phyloP scores from a whole-genome alignment of 2,888 invertebrate genomes.

The Norana najaformis region DNA sequence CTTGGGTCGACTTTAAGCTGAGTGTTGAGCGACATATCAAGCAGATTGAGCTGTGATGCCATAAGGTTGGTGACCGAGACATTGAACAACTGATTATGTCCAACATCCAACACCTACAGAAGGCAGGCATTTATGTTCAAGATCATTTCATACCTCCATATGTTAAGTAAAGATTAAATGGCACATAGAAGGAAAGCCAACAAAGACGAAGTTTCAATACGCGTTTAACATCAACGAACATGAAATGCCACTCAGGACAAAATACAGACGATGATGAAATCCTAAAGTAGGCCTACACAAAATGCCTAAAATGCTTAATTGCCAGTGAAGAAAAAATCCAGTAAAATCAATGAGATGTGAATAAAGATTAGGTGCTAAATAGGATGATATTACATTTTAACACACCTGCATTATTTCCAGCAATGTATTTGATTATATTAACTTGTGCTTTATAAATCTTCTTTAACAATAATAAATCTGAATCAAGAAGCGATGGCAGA shows the following conservation, averaged over 20 bases:
- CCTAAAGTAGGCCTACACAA: no score
- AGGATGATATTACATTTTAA: background rate
- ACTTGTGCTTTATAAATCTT: no score
- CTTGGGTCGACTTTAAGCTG: conserved; percentile 56
- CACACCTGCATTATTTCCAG: no score
- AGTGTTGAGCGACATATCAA: conserved; percentile 64
- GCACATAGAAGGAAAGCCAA: no score
- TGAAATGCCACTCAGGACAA: background rate
- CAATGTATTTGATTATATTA: no score
- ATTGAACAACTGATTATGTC: conserved; percentile 62
- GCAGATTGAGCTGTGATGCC: conserved; percentile 61
- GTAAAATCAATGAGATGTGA: background rate
- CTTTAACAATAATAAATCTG: no score
- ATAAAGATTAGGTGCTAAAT: background rate
- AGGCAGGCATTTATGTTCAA: background rate
- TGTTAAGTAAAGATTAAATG: no score
- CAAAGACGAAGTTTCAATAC: no score
- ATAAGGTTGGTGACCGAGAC: conserved; percentile 59
- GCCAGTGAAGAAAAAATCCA: background rate
- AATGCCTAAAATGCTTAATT: background rate
- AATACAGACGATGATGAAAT: no score
- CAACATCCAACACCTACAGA: conserved; percentile 63
- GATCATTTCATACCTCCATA: background rate
- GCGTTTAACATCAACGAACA: background rate
- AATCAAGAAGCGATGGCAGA: background rate